A percentile compares a stretch with the other conserved stretches of the same genome.
phyloP scores from a whole-genome alignment of 2,888 invertebrate species.

The Rugalucina vietnamica region DNA sequence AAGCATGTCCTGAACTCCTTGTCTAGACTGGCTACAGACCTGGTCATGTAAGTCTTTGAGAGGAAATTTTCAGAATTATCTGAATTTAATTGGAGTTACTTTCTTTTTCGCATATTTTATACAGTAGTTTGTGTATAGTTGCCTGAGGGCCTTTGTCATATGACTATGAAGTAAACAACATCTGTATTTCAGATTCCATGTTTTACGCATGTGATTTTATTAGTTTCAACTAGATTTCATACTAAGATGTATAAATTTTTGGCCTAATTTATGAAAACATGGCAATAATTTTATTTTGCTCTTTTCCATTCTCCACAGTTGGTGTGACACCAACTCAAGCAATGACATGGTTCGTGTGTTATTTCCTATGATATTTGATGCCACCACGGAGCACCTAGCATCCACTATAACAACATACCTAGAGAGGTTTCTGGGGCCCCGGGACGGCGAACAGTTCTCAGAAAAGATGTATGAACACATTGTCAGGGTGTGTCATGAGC shows the following conservation, averaged over 20 bases:
- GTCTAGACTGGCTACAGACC: conserved; percentile 88
- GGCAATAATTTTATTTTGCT: too few species aligned
- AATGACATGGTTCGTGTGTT: conserved; percentile 87
- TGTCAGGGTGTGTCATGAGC: conserved; percentile 88
- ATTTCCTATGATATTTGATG: conserved; percentile 91
- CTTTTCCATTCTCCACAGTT: too few species aligned
- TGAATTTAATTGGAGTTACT: too few species aligned
- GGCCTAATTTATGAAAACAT: too few species aligned
- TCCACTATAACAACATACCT: conserved; percentile 86
- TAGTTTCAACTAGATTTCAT: too few species aligned
- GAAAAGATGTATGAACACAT: conserved; percentile 88
- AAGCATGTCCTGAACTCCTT: conserved; percentile 88
- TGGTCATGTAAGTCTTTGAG: conserved; percentile 82
- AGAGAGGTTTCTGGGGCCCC: conserved; percentile 87
- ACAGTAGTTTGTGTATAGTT: too few species aligned
- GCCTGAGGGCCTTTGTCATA: too few species aligned
- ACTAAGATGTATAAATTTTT: too few species aligned
- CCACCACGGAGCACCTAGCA: conserved; percentile 90
- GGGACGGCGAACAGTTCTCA: conserved; percentile 88
- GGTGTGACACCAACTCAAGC: conserved; percentile 86
- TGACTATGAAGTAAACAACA: too few species aligned
- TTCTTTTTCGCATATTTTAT: too few species aligned
- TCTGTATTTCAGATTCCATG: too few species aligned
- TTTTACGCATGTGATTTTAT: too few species aligned
- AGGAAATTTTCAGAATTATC: not conserved